Conservation (phyloP, 37 sponge, comb jelly and placozoan genomes). For the Tethya wilhelma region DNA sequence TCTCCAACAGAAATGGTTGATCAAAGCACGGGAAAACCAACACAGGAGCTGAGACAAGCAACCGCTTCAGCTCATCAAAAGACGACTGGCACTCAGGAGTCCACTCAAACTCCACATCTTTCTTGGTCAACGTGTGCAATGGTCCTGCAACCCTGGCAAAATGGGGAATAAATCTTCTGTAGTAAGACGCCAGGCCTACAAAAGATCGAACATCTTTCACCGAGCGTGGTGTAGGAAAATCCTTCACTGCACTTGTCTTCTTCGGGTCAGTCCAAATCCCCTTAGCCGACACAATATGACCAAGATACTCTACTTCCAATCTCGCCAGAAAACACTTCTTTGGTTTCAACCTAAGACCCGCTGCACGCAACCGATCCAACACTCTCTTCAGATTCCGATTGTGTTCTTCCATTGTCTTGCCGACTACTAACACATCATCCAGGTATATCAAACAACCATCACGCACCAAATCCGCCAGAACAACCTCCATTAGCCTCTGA, state of each 20-base stretch:
- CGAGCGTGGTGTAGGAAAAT: background rate
- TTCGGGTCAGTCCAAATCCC: slow-evolving; percentile 18
- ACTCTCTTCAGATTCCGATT: slow-evolving; percentile 12
- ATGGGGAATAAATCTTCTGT: slow-evolving; percentile 1
- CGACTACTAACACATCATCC: slow-evolving; percentile 35
- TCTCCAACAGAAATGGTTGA: slow-evolving; percentile 37
- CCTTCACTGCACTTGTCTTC: background rate
- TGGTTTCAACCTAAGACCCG: slow-evolving; percentile 45
- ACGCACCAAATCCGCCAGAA: background rate
- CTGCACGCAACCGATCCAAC: background rate
- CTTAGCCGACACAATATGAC: slow-evolving; percentile 29
- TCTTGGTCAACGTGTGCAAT: slow-evolving; percentile 36
- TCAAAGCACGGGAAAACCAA: slow-evolving; percentile 46
- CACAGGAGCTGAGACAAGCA: slow-evolving; percentile 41
- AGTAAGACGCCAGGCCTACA: slow-evolving; percentile 16
- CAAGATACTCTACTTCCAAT: slow-evolving; percentile 18
- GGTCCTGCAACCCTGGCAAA: slow-evolving; percentile 10
- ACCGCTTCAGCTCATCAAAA: slow-evolving; percentile 46
- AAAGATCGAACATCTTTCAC: background rate
- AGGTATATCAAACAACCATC: slow-evolving; percentile 25
- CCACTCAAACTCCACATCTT: slow-evolving; percentile 50
- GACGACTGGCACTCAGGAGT: slow-evolving; percentile 45
- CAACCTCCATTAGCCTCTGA: slow-evolving; percentile 34
- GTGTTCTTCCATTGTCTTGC: slow-evolving; percentile 18
- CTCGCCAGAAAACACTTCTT: slow-evolving; percentile 24